Conservation (phyloP, 1,140 invertebrate species). For the Anastrepha obliqua region DNA sequence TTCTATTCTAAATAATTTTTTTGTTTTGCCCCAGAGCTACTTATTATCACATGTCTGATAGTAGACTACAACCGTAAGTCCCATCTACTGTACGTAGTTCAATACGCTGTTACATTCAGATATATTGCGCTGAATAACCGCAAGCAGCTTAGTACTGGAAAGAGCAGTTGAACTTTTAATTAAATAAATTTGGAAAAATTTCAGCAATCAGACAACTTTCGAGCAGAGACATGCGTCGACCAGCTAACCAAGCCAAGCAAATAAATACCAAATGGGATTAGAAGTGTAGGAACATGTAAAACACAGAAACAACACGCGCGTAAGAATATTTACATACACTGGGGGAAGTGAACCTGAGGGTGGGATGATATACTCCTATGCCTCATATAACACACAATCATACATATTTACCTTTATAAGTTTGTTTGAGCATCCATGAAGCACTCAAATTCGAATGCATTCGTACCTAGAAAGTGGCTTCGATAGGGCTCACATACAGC, state of each 20-base stretch:
- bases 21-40: too few relatives aligned
- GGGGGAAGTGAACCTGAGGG: too few relatives aligned
- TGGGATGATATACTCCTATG: too few relatives aligned
- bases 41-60: too few relatives aligned
- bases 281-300: neutral
- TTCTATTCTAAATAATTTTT: too few relatives aligned
- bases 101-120: too few relatives aligned
- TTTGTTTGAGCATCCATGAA: neutral
- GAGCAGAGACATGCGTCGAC: neutral
- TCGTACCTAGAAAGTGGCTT: neutral
- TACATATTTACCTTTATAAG: neutral
- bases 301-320: neutral
- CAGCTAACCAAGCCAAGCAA: constrained; percentile 2
- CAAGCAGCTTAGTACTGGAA: neutral
- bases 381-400: neutral
- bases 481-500: neutral
- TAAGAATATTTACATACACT: too few relatives aligned
- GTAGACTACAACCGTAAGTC: too few relatives aligned
- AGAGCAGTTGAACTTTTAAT: constrained; percentile 46
- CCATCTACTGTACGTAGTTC: too few relatives aligned
- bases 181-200: constrained; percentile 34
- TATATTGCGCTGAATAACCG: too few relatives aligned
- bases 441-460: neutral
- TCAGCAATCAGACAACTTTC: constrained; percentile 2
- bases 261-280: constrained; percentile 18